Evolutionary conservation across 2,797 vertebrate species (phyloP), one percentile per base, ranked within the genome.

Genomic region (Ctenosaura bakeri): DNA sequence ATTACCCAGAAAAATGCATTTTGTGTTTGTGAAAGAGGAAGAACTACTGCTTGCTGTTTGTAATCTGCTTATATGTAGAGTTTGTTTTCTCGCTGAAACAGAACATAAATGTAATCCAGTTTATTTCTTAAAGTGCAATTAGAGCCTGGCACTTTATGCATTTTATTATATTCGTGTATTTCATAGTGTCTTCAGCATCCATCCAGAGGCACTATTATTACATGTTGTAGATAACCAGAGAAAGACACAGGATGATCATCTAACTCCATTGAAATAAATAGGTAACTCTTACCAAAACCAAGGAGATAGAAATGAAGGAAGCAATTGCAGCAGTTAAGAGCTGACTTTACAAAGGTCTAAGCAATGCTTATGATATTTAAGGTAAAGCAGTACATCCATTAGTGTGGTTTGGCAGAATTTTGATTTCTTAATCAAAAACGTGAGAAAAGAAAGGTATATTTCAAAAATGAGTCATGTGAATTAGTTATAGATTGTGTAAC

Each of bases 391-490:
- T 56, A 85, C 14, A 54, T 84, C 73, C 66, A 5, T 89, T 59
- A 85, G 29, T 46, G 54, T 83, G 83, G 56, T 85, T 69, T 79
- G 59, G 16, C 82, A 85, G 32, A 85, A 78, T 64, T 59, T 69
- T 79, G 59, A 77, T 52, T 26, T 69, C 82, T 74, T 88, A 79
- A 85, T 89, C 54, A 83, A 38, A 85, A 69, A 85, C 46, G 24
- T 79, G 62, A 78, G 42, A 35, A 29, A 35, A 56, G 32, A 52
- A 89, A 89, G 50, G 64, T 46, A 79, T 89, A 24, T 79, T 79
- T 89, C 5, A 84, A 73, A 77, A 52, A 35, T 89, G 81, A 89
- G 42, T 84, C 71, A 52, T 76, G 46, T 85, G 74, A 83, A 85
- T 85, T 83, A 74, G 52, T 42, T 88, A 24, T 85, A n/a, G 74